Evolutionary conservation across 2,113 vertebrate species (phyloP), one percentile per base, ranked within the genome.

Genomic region (Echinops telfairi): DNA sequence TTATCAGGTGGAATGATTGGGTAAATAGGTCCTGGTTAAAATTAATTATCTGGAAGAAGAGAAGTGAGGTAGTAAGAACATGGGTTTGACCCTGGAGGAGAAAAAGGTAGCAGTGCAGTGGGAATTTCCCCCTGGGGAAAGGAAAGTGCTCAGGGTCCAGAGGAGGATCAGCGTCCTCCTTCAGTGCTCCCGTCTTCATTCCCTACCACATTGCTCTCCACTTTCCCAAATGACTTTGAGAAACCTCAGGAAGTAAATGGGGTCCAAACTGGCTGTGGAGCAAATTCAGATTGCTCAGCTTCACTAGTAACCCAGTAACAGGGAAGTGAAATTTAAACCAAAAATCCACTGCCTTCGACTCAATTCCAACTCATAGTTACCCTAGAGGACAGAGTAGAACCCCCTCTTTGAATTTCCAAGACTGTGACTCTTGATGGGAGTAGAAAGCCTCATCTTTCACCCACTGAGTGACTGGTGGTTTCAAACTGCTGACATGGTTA

Each of bases 201-300:
- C 73, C 83, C 33, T 23, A 27, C 15, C 25, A 25, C 2, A 15
- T 58, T 33, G 47, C 47, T 78, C 79, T 31, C 15, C 76, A 7
- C 60, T 88, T 83, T 91, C 53, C 23, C 19, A 90, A 40, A 25
- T 57, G 14, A 68, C 11, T 27, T 81, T 89, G 73, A 85, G 86
- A 68, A 40, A 29, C 27, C 43, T 53, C 47, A 53, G 36, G 38
- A 86, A 79, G 27, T 77, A 81, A 87, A 81, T 76, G 31, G 2
- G 14, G 29, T 23, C 27, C 27, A 73, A 1, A 88, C 29, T 43
- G 36, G 29, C 57, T 78, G 33, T 90, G 62, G 76, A 88, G 31
- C 33, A 82, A 89, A 58, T 79, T 86, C 19, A n/a, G 17, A 70
- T 58, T 80, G 31, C 6, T 77, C n/a, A 66, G 23, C 81, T 31